A percentile compares a stretch with the other conserved stretches of the same genome.
phyloP scores from a whole-genome alignment of 2,888 invertebrate species.

The Periphyllus acericola region DNA sequence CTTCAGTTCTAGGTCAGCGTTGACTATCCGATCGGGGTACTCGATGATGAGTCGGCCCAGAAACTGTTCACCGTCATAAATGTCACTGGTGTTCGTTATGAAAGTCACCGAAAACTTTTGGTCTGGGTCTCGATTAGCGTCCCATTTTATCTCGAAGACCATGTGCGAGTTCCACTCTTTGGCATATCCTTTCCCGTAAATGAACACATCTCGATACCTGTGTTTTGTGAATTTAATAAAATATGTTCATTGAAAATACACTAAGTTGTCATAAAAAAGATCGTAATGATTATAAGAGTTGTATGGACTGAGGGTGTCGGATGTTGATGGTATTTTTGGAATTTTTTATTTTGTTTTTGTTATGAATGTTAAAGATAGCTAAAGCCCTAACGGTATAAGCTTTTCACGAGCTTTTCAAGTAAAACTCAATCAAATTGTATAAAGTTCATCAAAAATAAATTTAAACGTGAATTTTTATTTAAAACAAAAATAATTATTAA shows the following conservation, averaged over 20 bases:
- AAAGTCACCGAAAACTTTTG: conserved; percentile 74
- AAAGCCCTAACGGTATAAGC: too few species aligned
- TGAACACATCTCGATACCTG: conserved; percentile 79
- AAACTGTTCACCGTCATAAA: conserved; percentile 51
- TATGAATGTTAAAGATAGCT: too few species aligned
- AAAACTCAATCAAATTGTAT: too few species aligned
- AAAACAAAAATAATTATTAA: too few species aligned
- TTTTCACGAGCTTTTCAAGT: too few species aligned
- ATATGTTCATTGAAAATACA: too few species aligned
- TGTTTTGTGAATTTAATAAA: conserved; percentile 24
- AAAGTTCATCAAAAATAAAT: too few species aligned
- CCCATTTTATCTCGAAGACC: conserved; percentile 83
- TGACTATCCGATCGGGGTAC: conserved; percentile 77
- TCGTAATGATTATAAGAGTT: too few species aligned
- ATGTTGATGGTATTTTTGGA: not conserved
- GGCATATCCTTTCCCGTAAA: conserved; percentile 74
- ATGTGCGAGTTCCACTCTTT: conserved; percentile 74
- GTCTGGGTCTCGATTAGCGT: conserved; percentile 84
- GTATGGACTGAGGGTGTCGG: not conserved
- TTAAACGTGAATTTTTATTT: too few species aligned
- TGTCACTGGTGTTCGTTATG: conserved; percentile 41
- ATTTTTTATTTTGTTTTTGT: too few species aligned
- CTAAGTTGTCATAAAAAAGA: too few species aligned
- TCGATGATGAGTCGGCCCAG: conserved; percentile 68
- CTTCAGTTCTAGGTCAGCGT: conserved; percentile 33